These are phyloP conservation scores for Ommatoiulus sabulosus DNA, from an alignment of 2,888 invertebrate genomes.

Conservation along the genomic window DNA sequence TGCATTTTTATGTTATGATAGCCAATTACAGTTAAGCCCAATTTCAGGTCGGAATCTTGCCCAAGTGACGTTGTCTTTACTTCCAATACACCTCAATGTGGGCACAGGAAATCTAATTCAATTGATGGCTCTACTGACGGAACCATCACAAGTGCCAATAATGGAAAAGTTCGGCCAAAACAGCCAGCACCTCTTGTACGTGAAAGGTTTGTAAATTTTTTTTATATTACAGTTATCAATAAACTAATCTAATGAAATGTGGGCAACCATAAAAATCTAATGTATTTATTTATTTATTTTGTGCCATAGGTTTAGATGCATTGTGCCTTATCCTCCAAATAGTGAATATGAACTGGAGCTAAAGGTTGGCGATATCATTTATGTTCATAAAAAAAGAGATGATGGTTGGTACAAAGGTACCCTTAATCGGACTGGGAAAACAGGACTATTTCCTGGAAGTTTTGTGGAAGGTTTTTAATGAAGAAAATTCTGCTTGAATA, in stretches of 20 bases:
- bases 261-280: background rate
- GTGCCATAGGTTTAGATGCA: conserved; percentile 84
- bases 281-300: background rate
- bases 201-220: conserved; percentile 69
- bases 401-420: conserved; percentile 98
- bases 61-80: conserved; percentile 88
- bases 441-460: conserved; percentile 94
- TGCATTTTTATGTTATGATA: background rate
- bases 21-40: background rate
- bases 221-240: background rate
- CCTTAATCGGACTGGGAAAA: conserved; percentile 87
- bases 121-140: conserved; percentile 64
- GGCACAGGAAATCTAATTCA: conserved; percentile 65
- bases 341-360: conserved; percentile 92
- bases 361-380: conserved; percentile 89
- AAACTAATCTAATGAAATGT: background rate
- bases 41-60: conserved; percentile 87
- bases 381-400: conserved; percentile 90
- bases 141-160: conserved; percentile 60
- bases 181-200: conserved; percentile 70
- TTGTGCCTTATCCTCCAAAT: conserved; percentile 94
- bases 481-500: background rate
- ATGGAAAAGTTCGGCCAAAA: conserved; percentile 64
- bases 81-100: conserved; percentile 72
- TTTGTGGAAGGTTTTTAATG: conserved; percentile 83